Conservation (phyloP, 1,140 invertebrate species). For the Zaprionus africanus region DNA sequence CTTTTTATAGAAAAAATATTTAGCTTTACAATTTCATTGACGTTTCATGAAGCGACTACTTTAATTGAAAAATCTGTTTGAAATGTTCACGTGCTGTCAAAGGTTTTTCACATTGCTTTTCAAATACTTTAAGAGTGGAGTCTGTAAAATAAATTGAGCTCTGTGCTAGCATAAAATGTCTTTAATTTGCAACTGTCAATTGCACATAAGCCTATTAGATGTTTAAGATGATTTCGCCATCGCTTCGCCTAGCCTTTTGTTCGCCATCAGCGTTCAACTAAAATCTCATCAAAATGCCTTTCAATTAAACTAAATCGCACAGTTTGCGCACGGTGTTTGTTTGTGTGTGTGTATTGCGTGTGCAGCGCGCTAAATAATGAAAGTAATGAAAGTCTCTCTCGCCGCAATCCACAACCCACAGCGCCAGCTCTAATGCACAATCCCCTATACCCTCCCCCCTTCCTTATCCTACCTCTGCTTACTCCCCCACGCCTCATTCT, state of each 20-base stretch:
- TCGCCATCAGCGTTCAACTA: slow-evolving; percentile 32
- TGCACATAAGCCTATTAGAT: slow-evolving; percentile 42
- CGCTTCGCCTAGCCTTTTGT: slow-evolving; percentile 1
- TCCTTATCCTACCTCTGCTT: background rate
- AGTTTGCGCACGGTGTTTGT: slow-evolving; percentile 26
- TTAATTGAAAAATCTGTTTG: too few relatives aligned
- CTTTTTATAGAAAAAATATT: too few relatives aligned
- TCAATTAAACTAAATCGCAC: slow-evolving; percentile 66
- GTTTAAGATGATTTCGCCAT: slow-evolving; percentile 19
- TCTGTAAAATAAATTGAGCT: background rate
- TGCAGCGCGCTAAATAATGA: slow-evolving; percentile 53
- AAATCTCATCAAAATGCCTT: slow-evolving; percentile 65
- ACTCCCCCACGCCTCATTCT: slow-evolving; percentile 10
- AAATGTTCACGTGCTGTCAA: too few relatives aligned
- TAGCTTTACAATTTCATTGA: too few relatives aligned
- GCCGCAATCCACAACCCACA: background rate
- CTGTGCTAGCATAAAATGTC: background rate
- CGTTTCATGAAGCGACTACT: too few relatives aligned
- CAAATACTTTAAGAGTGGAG: background rate
- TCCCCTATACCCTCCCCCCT: background rate
- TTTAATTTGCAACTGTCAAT: slow-evolving; percentile 9
- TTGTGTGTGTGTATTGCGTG: slow-evolving; percentile 23
- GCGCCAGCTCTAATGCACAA: background rate
- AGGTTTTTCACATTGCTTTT: too few relatives aligned
- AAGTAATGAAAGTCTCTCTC: slow-evolving; percentile 48